Base-by-base conservation (phyloP, 2,797 vertebrate genomes). In the Argya squamiceps region DNA sequence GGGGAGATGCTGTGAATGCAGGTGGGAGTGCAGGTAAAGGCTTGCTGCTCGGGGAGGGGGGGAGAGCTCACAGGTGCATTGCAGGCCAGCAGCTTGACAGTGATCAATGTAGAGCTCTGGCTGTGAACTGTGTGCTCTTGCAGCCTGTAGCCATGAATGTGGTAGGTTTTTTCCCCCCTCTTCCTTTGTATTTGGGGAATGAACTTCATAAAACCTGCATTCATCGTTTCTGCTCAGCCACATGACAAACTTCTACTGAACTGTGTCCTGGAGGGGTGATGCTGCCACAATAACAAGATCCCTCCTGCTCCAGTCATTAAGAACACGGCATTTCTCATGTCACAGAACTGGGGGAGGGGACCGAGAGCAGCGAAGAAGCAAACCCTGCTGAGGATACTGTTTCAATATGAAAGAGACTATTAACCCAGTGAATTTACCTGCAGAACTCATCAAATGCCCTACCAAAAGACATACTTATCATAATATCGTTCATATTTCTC, bases 171-270 rank as follows among this genome's bases (percentile, higher is more conserved):
- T 32, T 34, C 16, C 5, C 26, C 44, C 52, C 52, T 1, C 17
- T 67, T 79, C 92, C 83, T 96, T 97, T 96, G 94, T 96, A 91
- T 93, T 95, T 94, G 93, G 90, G 92, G 93, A 96, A 92, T 95
- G 95, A 96, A 95, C 94, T 96, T 94, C 93, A 93, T 95, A 95
- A 97, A 96, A 94, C 95, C 88, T 86, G 85, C 76, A 97, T 97
- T 97, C 95, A 96, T 94, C 43, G 92, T 65, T 95, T 81, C 82
- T 95, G 85, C 85, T 78, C 82, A 90, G 93, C 93, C 96, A 96
- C 94, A 92, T 97, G 94, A 96, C 88, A 96, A 92, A 92, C 78
- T 95, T 91, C 86, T 93, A 96, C 93, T 97, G 96, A 96, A 94
- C 96, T 96, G 96, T 97, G 88, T 97, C 96, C 92, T 96, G 86